Percentiles rank a stretch among this genome's conserved stretches.
These are phyloP conservation scores for Thinocorus orbignyianus DNA, from an alignment of 2,113 vertebrate genomes.

Conservation along the genomic window DNA sequence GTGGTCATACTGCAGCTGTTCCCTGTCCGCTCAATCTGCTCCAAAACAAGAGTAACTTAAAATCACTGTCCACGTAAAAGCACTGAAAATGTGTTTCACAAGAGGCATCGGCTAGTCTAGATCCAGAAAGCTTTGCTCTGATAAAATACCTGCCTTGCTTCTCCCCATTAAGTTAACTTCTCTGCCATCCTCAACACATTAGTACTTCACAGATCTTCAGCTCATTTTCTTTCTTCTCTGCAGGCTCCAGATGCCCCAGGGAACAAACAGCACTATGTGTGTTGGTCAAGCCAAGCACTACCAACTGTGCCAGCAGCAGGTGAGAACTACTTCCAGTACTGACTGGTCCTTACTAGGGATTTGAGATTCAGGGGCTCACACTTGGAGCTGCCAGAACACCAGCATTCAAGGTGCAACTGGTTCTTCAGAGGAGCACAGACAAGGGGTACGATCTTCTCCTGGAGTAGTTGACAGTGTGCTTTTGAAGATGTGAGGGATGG, in stretches of 20 bases:
- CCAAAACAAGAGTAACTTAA: background rate
- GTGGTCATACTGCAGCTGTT: background rate
- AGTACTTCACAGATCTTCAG: background rate
- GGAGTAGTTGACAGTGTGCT: accelerated
- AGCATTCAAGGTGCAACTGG: background rate
- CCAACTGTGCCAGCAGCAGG: constrained; percentile 85
- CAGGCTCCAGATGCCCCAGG: constrained; percentile 81
- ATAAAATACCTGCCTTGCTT: background rate
- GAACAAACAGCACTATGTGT: constrained; percentile 80
- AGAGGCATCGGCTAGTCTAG: background rate
- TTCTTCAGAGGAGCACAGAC: background rate
- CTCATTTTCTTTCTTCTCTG: background rate
- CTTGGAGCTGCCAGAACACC: background rate
- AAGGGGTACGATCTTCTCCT: accelerated
- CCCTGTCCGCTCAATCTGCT: background rate
- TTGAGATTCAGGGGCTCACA: background rate
- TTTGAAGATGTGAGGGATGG: background rate
- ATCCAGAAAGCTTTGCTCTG: background rate
- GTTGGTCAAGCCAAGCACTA: constrained; percentile 80
- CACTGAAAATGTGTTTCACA: background rate
- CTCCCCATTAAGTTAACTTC: background rate
- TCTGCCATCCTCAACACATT: background rate
- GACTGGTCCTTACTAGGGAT: background rate
- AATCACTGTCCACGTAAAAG: background rate
- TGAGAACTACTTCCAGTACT: constrained; percentile 36